These are phyloP conservation scores for Pteromalus puparum DNA, from an alignment of 1,140 invertebrate genomes.

Conservation along the genomic window DNA sequence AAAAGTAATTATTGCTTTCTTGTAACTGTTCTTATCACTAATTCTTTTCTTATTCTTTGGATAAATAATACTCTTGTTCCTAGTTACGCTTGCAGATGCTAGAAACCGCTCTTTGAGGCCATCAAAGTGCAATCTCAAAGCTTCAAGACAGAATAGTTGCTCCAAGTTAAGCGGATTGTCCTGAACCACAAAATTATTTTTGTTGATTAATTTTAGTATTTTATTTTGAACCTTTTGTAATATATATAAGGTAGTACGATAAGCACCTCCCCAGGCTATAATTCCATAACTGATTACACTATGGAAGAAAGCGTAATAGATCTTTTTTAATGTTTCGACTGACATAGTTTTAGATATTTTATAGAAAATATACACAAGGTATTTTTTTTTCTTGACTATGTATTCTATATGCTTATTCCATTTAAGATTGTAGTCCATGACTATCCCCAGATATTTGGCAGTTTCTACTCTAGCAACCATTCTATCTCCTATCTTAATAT, in stretches of 20 bases:
- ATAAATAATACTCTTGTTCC: too few species aligned
- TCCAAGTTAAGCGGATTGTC: too few species aligned
- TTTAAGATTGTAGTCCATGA: background rate
- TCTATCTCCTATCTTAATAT: conserved; percentile 23
- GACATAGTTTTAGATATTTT: background rate
- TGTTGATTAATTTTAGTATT: background rate
- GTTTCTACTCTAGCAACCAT: background rate
- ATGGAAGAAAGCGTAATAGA: background rate
- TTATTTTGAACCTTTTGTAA: background rate
- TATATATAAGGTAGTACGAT: background rate
- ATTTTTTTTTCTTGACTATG: background rate
- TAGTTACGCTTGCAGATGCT: too few species aligned
- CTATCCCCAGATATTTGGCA: background rate
- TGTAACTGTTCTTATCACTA: too few species aligned
- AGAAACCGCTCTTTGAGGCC: too few species aligned
- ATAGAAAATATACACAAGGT: background rate
- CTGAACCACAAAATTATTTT: too few species aligned
- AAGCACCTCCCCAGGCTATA: background rate
- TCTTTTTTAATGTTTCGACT: background rate
- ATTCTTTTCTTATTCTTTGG: too few species aligned
- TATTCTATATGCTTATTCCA: background rate
- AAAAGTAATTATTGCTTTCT: too few species aligned
- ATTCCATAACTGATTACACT: too few species aligned
- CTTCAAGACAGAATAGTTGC: too few species aligned
- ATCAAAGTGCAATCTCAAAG: too few species aligned